These are phyloP conservation scores for Chloroceryle inda DNA, from an alignment of 2,797 vertebrate species.

Conservation along the genomic window DNA sequence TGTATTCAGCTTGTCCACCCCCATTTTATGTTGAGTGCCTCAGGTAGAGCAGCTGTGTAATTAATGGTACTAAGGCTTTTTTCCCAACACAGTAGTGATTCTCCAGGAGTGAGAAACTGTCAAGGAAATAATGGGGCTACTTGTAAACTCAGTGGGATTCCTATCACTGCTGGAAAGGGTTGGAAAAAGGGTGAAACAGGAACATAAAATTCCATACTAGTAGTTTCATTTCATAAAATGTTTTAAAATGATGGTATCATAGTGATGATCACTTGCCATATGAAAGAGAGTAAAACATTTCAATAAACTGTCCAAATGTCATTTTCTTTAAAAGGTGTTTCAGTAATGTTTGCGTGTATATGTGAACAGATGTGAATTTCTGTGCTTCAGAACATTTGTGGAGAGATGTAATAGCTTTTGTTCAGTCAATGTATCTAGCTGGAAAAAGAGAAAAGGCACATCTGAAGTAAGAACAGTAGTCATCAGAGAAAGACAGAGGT, in stretches of 20 bases:
- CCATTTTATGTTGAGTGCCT: not conserved
- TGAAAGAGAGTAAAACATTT: not conserved
- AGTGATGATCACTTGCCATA: not conserved
- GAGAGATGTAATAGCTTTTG: not conserved
- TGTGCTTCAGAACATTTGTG: not conserved
- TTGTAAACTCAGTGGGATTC: constrained; percentile 56
- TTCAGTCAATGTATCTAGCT: not conserved
- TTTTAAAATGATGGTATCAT: not conserved
- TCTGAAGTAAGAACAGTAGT: not conserved
- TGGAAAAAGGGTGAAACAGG: not conserved
- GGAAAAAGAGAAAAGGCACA: not conserved
- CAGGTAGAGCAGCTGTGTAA: constrained; percentile 46
- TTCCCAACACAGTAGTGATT: not conserved
- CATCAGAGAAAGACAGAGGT: not conserved
- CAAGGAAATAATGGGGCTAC: constrained; percentile 45
- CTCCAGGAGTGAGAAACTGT: constrained; percentile 38
- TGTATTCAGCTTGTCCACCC: not conserved
- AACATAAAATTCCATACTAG: not conserved
- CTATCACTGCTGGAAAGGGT: not conserved
- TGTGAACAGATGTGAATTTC: not conserved
- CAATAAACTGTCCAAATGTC: not conserved
- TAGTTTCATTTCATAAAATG: not conserved
- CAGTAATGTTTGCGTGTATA: not conserved
- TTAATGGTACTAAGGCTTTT: constrained; percentile 31
- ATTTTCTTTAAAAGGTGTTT: not conserved